phyloP scores from a whole-genome alignment of 2,888 invertebrate genomes.

The Volucella bombylans region DNA sequence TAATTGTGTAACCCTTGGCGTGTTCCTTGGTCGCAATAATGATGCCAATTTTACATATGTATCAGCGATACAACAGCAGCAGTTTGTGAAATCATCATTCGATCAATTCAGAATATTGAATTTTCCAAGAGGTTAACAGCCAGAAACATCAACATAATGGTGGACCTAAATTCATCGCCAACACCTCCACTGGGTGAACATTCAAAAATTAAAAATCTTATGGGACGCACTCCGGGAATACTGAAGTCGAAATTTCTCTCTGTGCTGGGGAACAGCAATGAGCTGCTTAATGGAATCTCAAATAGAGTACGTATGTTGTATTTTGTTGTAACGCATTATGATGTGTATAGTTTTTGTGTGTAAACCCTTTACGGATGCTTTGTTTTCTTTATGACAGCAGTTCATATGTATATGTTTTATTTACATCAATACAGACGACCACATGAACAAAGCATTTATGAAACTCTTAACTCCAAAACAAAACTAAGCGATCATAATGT shows the following conservation, averaged over 20 bases:
- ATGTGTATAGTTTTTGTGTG: slow-evolving; percentile 50
- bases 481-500: too few species aligned
- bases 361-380: slow-evolving; percentile 40
- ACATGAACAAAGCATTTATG: too few species aligned
- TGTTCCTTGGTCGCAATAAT: slow-evolving; percentile 17
- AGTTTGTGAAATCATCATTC: too few species aligned
- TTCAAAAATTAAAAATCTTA: slow-evolving; percentile 82
- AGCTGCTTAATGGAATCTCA: slow-evolving; percentile 83
- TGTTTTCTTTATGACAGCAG: neutral
- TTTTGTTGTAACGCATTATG: slow-evolving; percentile 46
- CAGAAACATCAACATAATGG: slow-evolving; percentile 53
- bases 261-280: slow-evolving; percentile 83
- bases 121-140: slow-evolving; percentile 12
- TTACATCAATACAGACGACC: too few species aligned
- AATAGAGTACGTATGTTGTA: slow-evolving; percentile 81
- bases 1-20: slow-evolving; percentile 33
- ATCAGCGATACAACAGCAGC: slow-evolving; percentile 19
- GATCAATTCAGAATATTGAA: slow-evolving; percentile 28
- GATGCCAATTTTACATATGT: slow-evolving; percentile 18
- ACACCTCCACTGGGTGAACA: slow-evolving; percentile 80
- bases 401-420: too few species aligned
- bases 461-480: too few species aligned
- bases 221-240: slow-evolving; percentile 83
- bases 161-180: slow-evolving; percentile 76
- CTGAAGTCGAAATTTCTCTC: slow-evolving; percentile 83